Base-by-base conservation (phyloP, 1,140 invertebrate species). In the Caenorhabditis briggsae region DNA sequence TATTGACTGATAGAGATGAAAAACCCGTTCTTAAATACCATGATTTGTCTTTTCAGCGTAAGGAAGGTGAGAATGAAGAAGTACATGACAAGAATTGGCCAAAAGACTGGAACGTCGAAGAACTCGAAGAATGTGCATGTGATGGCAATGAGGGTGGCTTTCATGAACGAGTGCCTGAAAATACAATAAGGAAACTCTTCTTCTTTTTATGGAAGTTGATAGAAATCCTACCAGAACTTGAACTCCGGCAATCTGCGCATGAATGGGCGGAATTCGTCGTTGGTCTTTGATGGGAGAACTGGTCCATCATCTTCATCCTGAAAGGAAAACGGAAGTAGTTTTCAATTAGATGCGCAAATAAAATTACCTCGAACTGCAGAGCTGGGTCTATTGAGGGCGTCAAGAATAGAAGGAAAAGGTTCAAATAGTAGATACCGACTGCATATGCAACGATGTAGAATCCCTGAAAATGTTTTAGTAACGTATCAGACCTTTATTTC, bases 381-480 rank as follows among this genome's bases (percentile, higher is more conserved):
- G 92, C 91, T 20, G 97, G 98, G 95, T 99, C 97, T 92, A 98
- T 98, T 95, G 98, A 99, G 91, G 98, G 98, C 92, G 98, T 97
- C 85, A 99, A 95, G 94, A 99, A 99, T 94, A 97, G 96, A 94
- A 99, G 97, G 94, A 99, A 98, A 93, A 99, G 94, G 94, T 99
- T 99, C 92, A 99, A 95, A 93, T 99, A 96, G 94, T 99, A 99
- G 92, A 99, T 99, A 90, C 97, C 97, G 92, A 99, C 93, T 23
- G 96, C 97, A 94, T 99, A 99, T 88, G 97, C 97, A 65, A 99
- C 95, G 91, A 99, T 99, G 93, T 99, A 99, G 97, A 97, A 99
- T 89, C 98, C 98, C 91, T 92, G 74, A 85, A 89, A 89, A n/a
- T 87, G 12, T 64, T 48, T n/a, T 33, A 1, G 11, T 18, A 20